phyloP scores from a whole-genome alignment of 2,888 invertebrate genomes.

The Chesias legatella region DNA sequence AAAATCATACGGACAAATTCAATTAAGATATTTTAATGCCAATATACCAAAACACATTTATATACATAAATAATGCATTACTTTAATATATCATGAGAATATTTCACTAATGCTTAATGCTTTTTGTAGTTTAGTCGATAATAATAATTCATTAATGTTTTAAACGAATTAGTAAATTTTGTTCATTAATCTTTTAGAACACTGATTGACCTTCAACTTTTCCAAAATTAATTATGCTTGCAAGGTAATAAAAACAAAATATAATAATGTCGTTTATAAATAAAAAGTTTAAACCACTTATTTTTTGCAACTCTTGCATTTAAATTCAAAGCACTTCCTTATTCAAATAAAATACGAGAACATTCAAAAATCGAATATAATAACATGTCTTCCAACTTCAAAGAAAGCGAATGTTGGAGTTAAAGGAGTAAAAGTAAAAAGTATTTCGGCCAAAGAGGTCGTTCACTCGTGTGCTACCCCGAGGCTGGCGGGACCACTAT shows the following conservation, averaged over 20 bases:
- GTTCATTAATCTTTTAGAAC: no score
- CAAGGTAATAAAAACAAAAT: no score
- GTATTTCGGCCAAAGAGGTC: constrained; percentile 42
- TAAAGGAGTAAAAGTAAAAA: constrained; percentile 35
- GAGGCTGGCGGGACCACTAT: constrained; percentile 55
- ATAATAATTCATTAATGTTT: no score
- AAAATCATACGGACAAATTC: constrained; percentile 53
- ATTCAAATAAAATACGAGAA: constrained; percentile 25
- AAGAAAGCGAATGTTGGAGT: constrained; percentile 43
- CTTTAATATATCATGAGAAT: no score
- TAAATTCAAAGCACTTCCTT: constrained; percentile 23
- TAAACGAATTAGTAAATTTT: no score
- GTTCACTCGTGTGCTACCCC: constrained; percentile 48
- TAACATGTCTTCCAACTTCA: constrained; percentile 36
- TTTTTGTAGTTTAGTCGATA: no score
- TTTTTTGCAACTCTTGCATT: constrained; percentile 5
- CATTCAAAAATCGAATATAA: constrained; percentile 21
- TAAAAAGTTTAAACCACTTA: constrained; percentile 2
- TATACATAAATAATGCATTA: no score
- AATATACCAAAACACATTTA: constrained; percentile 45
- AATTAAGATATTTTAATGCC: constrained; percentile 49
- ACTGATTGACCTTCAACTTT: no score
- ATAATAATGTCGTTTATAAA: constrained; percentile 1
- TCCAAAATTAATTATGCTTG: constrained; percentile 4
- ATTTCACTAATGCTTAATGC: no score